Base-by-base conservation (phyloP, 2,888 invertebrate species). In the Protodeltote pygarga region DNA sequence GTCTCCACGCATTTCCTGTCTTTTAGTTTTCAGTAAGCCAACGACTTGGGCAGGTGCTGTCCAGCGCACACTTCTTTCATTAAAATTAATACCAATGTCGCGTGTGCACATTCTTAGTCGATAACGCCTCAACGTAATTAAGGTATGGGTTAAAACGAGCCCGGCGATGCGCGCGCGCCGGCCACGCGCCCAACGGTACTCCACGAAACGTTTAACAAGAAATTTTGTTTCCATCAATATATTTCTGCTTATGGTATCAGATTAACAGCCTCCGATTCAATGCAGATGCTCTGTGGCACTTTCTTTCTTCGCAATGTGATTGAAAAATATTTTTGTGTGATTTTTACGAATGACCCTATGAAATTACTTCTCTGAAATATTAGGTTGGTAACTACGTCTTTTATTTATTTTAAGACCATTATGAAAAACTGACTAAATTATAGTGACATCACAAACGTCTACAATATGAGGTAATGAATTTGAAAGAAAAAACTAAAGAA, bases 41-140 rank as follows among this genome's bases (percentile, higher is more conserved):
- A 75, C 81, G 77, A 81, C 77, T 78, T 68, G 57, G 81, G 91
- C 91, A 92, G 91, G 91, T 92, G 91, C 79, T 75, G 73, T 54
- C 59, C 78, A 73, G 75, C 87, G 90, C 90, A 87, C 91, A 91
- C 91, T 91, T 90, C 90, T 89, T 90, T 89, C 91, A 91, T 91
- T 92, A 90, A 90, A 90, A 92, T 91, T 92, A 91, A 92, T 92
- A 91, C 90, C 89, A 85, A 89, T 91, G 91, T 92, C 91, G 91
- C 91, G 91, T 89, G 90, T 89, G 87, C 89, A 87, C 90, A 92
- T 92, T 92, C 91, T 90, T 92, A 89, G 89, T 82, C 87, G 91
- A 91, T 91, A 92, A 90, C 91, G 91, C 91, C 89, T 89, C 79
- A 77, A 61, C 79, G 89, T 90, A 92, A 92, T 91, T 91, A 92